Evolutionary conservation across 2,888 invertebrate species (phyloP), one percentile per base, ranked within the genome.

Genomic region (Nomada ferruginata): DNA sequence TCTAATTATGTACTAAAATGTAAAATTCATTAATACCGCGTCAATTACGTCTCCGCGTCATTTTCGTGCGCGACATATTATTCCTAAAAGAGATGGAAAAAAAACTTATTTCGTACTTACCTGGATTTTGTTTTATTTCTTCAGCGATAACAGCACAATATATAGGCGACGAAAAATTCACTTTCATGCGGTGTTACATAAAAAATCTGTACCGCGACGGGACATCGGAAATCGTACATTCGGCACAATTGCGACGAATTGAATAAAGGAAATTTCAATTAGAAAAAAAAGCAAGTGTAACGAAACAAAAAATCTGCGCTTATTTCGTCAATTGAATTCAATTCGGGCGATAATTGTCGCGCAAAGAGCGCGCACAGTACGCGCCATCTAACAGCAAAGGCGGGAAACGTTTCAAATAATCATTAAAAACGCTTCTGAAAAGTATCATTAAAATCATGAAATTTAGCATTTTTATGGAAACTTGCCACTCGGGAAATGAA

Each of bases 381-480:
- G 20, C 87, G 85, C 87, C 85, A 85, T 73, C 87, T 85, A 10
- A 26, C 55, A 29, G 60, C 10, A n/a, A 18, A 18, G n/a, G 15
- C 10, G 15, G 18, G 65, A 86, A 84, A n/a, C 52, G 13, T 59
- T 55, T 70, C 23, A n/a, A 20, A 60, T 26, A 23, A 20, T 18
- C 18, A 23, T 53, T 63, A 53, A 1, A 63, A 42, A 26, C 66
- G 20, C 55, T 76, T 75, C 11, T 44, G 42, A 2, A 52, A 73
- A 77, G n/a, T 53, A 18, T 50, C 1, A 9, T 11, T 29, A 20
- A 20, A 47, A 26, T 53, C 18, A 64, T 29, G 20, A 66, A 36
- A 2, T 18, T 9, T 0, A 2, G 0, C 3, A 2, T 20, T 1
- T 10, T 11, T 5, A 13, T 44, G 3, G 0, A 15, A 76, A 55